A percentile compares a stretch with the other conserved stretches of the same genome.
These are phyloP conservation scores for Balaeniceps rex DNA, from an alignment of 2,113 vertebrate species.

Conservation along the genomic window DNA sequence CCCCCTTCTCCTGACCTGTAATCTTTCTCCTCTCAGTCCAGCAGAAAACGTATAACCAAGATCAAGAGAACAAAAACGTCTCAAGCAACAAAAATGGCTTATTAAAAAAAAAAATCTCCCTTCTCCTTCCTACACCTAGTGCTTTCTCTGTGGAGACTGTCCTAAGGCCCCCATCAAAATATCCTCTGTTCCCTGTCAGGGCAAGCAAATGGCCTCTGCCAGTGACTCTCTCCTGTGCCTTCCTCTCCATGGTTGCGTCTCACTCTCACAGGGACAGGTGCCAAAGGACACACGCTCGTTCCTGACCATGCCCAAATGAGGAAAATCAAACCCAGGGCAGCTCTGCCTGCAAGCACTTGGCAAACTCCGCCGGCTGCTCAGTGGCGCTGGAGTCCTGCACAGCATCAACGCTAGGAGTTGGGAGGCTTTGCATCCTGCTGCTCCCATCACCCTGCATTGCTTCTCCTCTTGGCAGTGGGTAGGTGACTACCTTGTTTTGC, in stretches of 20 bases:
- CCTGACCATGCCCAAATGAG: background rate
- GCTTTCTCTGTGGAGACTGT: background rate
- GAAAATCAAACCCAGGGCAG: background rate
- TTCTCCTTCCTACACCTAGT: background rate
- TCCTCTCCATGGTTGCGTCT: background rate
- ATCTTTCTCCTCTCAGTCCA: background rate
- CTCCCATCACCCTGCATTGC: background rate
- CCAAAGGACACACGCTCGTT: background rate
- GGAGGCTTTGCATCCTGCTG: background rate
- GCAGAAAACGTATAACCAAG: background rate
- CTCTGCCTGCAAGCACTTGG: background rate
- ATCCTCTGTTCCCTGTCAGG: background rate
- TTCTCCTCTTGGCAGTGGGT: background rate
- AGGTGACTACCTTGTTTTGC: background rate
- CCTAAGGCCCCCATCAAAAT: background rate
- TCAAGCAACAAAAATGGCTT: background rate
- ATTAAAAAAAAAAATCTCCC: background rate
- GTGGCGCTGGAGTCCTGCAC: background rate
- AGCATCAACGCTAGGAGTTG: background rate
- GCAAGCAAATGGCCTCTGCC: background rate
- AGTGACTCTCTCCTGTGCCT: background rate
- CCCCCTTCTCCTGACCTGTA: background rate
- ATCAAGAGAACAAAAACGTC: background rate
- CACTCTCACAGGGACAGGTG: background rate
- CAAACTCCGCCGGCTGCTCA: background rate